Base-by-base conservation (phyloP, 2,113 vertebrate species). In the Serranochromis macrocephalus region DNA sequence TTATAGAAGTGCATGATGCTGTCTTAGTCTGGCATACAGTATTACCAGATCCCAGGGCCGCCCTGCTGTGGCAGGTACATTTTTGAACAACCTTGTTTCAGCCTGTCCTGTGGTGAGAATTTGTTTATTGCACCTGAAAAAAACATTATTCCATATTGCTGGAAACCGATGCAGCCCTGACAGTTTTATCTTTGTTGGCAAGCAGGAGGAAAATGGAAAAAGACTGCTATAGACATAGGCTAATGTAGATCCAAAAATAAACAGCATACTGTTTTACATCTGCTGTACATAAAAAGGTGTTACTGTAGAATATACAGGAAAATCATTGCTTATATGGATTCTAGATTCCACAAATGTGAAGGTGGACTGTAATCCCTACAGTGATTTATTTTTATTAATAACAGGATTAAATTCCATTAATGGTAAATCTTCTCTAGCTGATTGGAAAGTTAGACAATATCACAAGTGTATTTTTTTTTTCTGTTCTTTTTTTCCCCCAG, bases 321-420 rank as follows among this genome's bases (percentile, higher is more conserved):
- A 91, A 82, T 78, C 61, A 83, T 73, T 73, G 33, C 33, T 75
- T 66, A 36, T 91, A 42, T 26, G 33, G 36, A 45, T 54, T 47
- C 17, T 13, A 31, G 47, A 83, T 83, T 79, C 63, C 83, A 57
- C 40, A 58, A 79, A 88, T 29, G 75, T 26, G 51, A 26, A 42
- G 26, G 5, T 53, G 16, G 42, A 7, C 40, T 38, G 26, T 83
- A 85, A 88, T 88, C 61, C 16, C 90, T 90, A 75, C 19, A 24
- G 75, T 78, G 82, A 92, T 87, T 89, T 88, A 3, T 82, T 87
- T 84, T 83, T 84, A 85, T 89, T 54, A 90, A 83, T 73, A 19
- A 24, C 80, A 42, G 5, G 80, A 83, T 45, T 80, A 19, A 88
- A 80, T 80, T 68, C 36, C 12, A 29, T 88, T 89, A 85, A 85